Evolutionary conservation across 1,140 invertebrate species (phyloP), one percentile per base, ranked within the genome.

Genomic region (Idris sp.): DNA sequence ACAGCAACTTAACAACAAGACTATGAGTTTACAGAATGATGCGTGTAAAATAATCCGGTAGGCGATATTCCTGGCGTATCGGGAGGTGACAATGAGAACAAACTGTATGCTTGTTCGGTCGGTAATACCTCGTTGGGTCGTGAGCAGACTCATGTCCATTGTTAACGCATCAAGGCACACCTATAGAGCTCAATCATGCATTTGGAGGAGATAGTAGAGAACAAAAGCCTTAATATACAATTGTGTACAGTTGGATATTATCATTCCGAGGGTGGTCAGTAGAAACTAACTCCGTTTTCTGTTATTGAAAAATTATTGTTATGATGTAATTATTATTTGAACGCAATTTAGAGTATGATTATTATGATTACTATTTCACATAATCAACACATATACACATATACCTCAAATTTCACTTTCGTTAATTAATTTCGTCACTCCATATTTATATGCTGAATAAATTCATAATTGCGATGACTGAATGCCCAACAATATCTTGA

Each of bases 71-170:
- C 77, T 76, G 76, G 44, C 80, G 81, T 84, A 84, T 83, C 84
- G 81, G 77, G 77, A 80, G 79, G 64, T 69, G 76, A 81, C 78
- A 81, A 81, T 78, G 76, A 76, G 75, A 77, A 83, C 83, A 84
- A 85, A 84, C 83, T 82, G 83, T 80, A 83, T 79, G 80, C 78
- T 84, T 84, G 82, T 84, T 85, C 79, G 79, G 81, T 79, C 69
- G 82, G 83, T 83, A 84, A 84, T 84, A 83, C 81, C 83, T 84
- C 79, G 82, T 84, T 83, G 81, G 82, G 81, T 80, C 80, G 83
- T 76, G 81, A 84, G 79, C 81, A 82, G 79, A 83, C 78, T 80
- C 81, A 77, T 79, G 76, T 68, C 73, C 74, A 84, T 85, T 85
- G 84, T 85, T 76, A 79, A 84, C 81, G 80, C 84, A 85, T 84